Evolutionary conservation across 1,140 invertebrate species (phyloP).

Genomic region (Nomia melanderi): DNA sequence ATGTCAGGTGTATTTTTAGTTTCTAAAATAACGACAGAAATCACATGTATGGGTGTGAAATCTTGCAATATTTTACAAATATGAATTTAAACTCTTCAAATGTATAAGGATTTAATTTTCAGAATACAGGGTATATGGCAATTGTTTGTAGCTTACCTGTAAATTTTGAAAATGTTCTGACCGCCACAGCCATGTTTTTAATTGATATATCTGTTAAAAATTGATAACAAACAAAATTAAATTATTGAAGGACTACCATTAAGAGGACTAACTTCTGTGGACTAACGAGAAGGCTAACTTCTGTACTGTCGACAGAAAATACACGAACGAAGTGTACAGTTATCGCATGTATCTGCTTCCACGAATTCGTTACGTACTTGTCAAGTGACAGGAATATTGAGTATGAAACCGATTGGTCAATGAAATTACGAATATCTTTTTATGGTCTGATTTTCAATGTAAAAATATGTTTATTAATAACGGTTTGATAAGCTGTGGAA

Average conservation of each 20-base stretch:
- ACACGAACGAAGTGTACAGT: conserved; percentile 50
- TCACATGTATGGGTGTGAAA: neutral
- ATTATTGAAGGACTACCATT: conserved; percentile 70
- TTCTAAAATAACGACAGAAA: neutral
- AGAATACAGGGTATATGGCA: neutral
- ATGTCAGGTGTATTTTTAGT: conserved; percentile 58
- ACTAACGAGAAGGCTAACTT: conserved; percentile 62
- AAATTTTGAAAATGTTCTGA: conserved; percentile 77
- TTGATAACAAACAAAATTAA: conserved; percentile 56
- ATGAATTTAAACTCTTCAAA: neutral
- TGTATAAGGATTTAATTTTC: neutral
- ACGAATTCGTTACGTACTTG: conserved; percentile 22
- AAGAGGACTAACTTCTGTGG: conserved; percentile 68
- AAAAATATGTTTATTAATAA: neutral
- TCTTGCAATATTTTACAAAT: neutral
- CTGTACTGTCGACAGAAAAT: conserved; percentile 64
- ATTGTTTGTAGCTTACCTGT: conserved; percentile 67
- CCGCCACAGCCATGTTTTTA: conserved; percentile 78
- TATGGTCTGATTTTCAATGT: conserved; percentile 15
- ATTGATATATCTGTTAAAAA: conserved; percentile 49
- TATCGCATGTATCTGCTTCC: conserved; percentile 35
- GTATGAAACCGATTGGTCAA: conserved; percentile 30
- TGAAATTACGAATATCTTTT: neutral
- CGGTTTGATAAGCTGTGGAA: neutral
- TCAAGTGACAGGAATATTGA: conserved; percentile 35